Evolutionary conservation across 2,113 vertebrate species (phyloP).

Genomic region (Catharus fuscescens): DNA sequence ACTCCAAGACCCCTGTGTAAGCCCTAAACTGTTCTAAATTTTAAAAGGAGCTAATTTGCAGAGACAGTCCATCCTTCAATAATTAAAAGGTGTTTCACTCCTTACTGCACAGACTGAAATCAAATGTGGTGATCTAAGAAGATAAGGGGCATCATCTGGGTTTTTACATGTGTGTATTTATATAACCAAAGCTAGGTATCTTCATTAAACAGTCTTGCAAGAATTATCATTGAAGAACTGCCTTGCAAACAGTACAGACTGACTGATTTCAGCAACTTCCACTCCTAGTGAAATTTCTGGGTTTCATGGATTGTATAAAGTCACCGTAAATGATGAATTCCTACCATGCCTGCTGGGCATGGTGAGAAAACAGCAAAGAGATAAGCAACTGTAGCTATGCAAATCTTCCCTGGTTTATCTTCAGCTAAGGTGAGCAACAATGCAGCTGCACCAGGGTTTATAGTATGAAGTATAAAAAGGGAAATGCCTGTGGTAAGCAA

Average conservation of each 20-base stretch:
- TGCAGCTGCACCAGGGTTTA: neutral
- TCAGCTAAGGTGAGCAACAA: conserved; percentile 22
- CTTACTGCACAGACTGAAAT: neutral
- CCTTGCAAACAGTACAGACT: neutral
- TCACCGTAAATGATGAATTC: neutral
- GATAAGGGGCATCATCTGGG: neutral
- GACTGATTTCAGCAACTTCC: neutral
- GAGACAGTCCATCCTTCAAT: neutral
- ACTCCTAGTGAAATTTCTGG: neutral
- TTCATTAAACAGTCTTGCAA: neutral
- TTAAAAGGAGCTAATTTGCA: neutral
- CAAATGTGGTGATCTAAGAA: neutral
- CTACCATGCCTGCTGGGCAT: neutral
- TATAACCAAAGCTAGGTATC: neutral
- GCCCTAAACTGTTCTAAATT: neutral
- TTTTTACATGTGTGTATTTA: neutral
- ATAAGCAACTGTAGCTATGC: conserved; percentile 24
- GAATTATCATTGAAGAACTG: neutral
- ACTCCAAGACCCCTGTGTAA: neutral
- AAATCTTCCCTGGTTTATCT: conserved; percentile 30
- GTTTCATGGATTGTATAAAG: neutral
- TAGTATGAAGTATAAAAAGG: neutral
- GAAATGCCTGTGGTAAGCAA: conserved; percentile 19
- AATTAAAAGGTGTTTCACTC: neutral
- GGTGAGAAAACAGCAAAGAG: neutral